Conservation (phyloP, 2,797 vertebrate genomes). For the Poliocrania exsul region DNA sequence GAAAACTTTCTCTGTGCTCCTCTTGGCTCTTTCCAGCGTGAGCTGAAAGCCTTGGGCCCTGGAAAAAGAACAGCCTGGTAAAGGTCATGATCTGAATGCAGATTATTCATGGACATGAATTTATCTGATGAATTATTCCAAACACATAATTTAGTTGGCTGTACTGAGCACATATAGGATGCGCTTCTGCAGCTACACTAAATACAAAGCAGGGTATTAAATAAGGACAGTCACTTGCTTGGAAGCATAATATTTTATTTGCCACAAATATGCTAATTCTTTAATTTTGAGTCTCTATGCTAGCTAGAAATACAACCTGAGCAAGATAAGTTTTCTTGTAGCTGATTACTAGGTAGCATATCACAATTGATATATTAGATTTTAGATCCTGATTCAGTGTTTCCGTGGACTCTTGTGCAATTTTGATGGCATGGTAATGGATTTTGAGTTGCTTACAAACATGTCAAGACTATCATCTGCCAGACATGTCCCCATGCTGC, state of each 20-base stretch:
- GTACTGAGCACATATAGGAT: neutral
- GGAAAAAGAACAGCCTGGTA: neutral
- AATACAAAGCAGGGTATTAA: constrained; percentile 24
- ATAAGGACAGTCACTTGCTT: constrained; percentile 27
- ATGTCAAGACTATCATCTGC: neutral
- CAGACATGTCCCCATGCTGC: neutral
- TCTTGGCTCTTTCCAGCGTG: neutral
- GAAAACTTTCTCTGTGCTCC: neutral
- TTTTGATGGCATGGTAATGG: neutral
- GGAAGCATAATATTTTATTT: constrained; percentile 51
- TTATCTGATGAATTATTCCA: constrained; percentile 51
- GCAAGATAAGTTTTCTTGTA: neutral
- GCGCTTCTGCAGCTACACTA: neutral
- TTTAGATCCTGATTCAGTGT: neutral
- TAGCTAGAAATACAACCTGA: constrained; percentile 24
- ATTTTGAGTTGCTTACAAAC: constrained; percentile 29
- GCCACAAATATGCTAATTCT: constrained; percentile 46
- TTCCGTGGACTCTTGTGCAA: neutral
- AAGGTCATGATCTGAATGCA: constrained; percentile 49
- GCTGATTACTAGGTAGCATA: neutral
- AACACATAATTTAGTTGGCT: neutral
- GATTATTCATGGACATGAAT: constrained; percentile 43
- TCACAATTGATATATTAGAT: neutral
- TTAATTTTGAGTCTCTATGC: constrained; percentile 22
- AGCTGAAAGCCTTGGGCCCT: neutral